Conservation (phyloP, 64 coral and sea anemone species). For the Anthopleura sola region DNA sequence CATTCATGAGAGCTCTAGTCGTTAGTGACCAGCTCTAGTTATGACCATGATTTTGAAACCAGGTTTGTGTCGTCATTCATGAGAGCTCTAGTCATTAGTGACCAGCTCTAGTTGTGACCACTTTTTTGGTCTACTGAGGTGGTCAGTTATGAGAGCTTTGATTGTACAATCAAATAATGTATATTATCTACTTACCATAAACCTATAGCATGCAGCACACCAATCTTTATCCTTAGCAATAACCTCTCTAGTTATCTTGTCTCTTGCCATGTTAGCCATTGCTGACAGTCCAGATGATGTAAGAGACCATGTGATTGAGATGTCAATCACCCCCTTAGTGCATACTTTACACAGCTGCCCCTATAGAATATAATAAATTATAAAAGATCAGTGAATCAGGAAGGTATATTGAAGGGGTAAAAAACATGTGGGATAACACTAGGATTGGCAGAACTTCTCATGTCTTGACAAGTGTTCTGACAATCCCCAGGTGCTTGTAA, state of each 20-base stretch:
- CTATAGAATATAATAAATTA: constrained; percentile 8
- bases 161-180: not conserved
- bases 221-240: constrained; percentile 64
- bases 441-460: no score
- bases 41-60: no score
- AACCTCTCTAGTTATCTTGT: constrained; percentile 42
- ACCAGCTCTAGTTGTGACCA: no score
- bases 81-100: no score
- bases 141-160: no score
- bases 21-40: not conserved
- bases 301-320: constrained; percentile 66
- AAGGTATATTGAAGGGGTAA: no score
- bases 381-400: not conserved
- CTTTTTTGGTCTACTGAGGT: no score
- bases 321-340: not conserved
- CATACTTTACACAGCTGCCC: constrained; percentile 44
- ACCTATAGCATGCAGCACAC: constrained; percentile 40
- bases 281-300: constrained; percentile 79
- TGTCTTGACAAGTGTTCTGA: no score
- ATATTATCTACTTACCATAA: constrained; percentile 46
- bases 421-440: no score
- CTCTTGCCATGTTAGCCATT: constrained; percentile 68
- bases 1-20: no score
- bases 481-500: no score
- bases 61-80: no score